phyloP scores from a whole-genome alignment of 2,888 invertebrate genomes.

The Electrophaes corylata region DNA sequence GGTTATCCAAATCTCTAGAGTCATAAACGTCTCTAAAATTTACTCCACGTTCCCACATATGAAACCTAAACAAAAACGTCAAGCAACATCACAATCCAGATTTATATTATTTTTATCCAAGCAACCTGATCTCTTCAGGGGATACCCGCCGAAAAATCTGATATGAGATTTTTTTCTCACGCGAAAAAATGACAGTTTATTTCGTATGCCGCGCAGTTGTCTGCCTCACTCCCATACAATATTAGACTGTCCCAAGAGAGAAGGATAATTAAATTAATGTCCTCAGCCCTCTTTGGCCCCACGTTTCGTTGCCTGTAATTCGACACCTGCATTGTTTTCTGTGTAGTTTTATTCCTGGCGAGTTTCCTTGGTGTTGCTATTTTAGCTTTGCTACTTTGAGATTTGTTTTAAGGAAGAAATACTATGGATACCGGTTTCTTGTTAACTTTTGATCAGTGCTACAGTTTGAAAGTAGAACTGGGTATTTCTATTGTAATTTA shows the following conservation, averaged over 20 bases:
- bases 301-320: conserved; percentile 72
- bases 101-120: conserved; percentile 69
- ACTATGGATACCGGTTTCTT: neutral
- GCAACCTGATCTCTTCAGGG: conserved; percentile 76
- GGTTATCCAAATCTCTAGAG: conserved; percentile 7
- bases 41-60: conserved; percentile 33
- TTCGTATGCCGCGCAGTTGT: conserved; percentile 67
- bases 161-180: conserved; percentile 81
- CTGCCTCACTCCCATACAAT: conserved; percentile 74
- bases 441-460: neutral
- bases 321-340: conserved; percentile 81
- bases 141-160: conserved; percentile 73
- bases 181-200: conserved; percentile 81
- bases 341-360: conserved; percentile 53
- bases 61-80: conserved; percentile 39
- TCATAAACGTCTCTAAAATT: conserved; percentile 28
- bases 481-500: too few relatives aligned
- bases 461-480: neutral
- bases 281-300: conserved; percentile 73
- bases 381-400: conserved; percentile 22
- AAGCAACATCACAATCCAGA: conserved; percentile 59
- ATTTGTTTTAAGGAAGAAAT: conserved; percentile 12
- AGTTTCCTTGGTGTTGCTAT: conserved; percentile 42
- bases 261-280: conserved; percentile 82
- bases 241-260: conserved; percentile 78